phyloP scores from a whole-genome alignment of 1,140 invertebrate genomes.

The Harlomillsia oculata region DNA sequence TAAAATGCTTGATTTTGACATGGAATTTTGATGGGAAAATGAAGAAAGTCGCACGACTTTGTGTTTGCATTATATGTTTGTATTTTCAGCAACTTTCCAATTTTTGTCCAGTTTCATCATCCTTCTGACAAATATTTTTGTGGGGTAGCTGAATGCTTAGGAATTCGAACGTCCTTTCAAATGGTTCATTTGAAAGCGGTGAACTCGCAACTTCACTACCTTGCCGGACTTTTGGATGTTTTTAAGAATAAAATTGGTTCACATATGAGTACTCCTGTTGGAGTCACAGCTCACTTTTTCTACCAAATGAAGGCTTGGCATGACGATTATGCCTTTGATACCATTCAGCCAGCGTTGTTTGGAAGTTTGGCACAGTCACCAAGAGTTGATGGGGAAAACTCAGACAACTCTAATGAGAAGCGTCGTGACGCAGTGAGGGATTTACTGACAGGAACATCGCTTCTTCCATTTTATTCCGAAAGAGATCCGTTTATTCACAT shows the following conservation, averaged over 20 bases:
- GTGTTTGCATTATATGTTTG: constrained; percentile 24
- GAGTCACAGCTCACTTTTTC: constrained; percentile 69
- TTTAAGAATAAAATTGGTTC: constrained; percentile 66
- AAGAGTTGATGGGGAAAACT: neutral
- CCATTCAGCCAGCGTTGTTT: constrained; percentile 15
- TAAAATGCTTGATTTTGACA: constrained; percentile 38
- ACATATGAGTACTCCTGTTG: constrained; percentile 52
- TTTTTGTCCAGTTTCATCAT: constrained; percentile 77
- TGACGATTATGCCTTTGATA: constrained; percentile 50
- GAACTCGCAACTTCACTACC: constrained; percentile 69
- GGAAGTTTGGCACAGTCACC: too few relatives aligned
- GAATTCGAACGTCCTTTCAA: constrained; percentile 67
- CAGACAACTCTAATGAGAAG: neutral
- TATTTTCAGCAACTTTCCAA: constrained; percentile 61
- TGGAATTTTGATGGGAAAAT: neutral
- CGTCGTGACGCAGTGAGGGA: neutral
- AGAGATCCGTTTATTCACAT: constrained; percentile 53
- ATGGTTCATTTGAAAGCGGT: constrained; percentile 75
- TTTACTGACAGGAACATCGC: constrained; percentile 7
- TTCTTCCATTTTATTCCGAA: constrained; percentile 31
- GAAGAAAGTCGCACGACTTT: neutral
- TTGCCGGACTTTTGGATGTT: constrained; percentile 61
- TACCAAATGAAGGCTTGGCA: constrained; percentile 67
- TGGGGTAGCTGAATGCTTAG: constrained; percentile 56
- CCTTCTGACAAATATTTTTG: constrained; percentile 75